A percentile compares a stretch with the other conserved stretches of the same genome.
Evolutionary conservation across 2,797 vertebrate species (phyloP).

Genomic region (Coccyzus lansbergi): DNA sequence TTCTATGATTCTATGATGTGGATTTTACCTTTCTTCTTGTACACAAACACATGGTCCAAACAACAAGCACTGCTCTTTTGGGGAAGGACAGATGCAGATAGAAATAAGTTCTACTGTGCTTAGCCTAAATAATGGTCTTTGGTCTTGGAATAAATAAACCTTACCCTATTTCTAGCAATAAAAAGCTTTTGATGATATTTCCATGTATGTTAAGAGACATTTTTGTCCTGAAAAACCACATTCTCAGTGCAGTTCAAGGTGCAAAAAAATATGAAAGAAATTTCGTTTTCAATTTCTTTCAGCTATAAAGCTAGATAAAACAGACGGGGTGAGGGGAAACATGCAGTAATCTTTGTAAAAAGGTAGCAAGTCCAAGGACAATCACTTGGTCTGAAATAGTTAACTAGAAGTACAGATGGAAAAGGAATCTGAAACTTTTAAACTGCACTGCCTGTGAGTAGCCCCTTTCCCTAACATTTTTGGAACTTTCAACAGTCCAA

Average conservation of each 20-base stretch:
- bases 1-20: no score
- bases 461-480: background rate
- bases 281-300: background rate
- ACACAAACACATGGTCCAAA: background rate
- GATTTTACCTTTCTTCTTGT: background rate
- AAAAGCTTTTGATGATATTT: background rate
- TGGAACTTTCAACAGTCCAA: background rate
- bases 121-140: background rate
- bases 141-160: background rate
- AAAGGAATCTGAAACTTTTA: background rate
- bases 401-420: background rate
- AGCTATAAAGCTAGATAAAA: background rate
- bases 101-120: background rate
- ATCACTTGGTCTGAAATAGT: background rate
- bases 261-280: background rate
- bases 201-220: background rate
- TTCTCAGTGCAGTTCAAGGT: background rate
- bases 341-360: background rate
- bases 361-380: background rate
- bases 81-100: background rate
- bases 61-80: background rate
- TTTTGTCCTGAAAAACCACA: background rate
- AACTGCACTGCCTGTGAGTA: background rate
- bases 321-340: background rate
- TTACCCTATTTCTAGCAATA: background rate